Evolutionary conservation across 2,888 invertebrate genomes (phyloP).

Genomic region (Tetragonisca angustula): DNA sequence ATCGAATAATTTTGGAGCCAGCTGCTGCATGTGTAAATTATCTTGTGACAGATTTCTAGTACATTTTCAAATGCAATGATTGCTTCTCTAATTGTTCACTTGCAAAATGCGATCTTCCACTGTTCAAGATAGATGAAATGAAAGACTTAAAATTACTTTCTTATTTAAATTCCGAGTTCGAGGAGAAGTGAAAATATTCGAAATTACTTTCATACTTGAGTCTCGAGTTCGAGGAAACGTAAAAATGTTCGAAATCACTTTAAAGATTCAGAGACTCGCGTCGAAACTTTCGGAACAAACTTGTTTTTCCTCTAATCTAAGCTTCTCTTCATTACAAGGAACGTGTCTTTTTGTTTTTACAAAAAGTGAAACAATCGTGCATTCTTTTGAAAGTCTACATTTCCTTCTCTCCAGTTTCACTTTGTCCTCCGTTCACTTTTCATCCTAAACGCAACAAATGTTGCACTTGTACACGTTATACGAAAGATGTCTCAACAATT

Average conservation of each 20-base stretch:
- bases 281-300: neutral
- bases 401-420: conserved; percentile 1
- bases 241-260: neutral
- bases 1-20: neutral
- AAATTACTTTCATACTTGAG: too few species aligned
- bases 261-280: neutral
- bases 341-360: neutral
- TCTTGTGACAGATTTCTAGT: neutral
- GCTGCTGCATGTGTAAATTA: neutral
- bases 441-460: conserved; percentile 29
- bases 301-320: neutral
- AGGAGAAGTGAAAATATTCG: neutral
- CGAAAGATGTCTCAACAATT: conserved; percentile 37
- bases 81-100: neutral
- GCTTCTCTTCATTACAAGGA: neutral
- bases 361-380: conserved; percentile 21
- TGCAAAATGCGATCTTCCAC: neutral
- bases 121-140: neutral
- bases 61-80: neutral
- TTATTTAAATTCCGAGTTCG: neutral
- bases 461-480: conserved; percentile 11
- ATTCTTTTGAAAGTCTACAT: conserved; percentile 17
- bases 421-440: conserved; percentile 18
- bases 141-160: neutral
- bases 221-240: neutral